A percentile compares a stretch with the other conserved stretches of the same genome.
Evolutionary conservation across 2,888 invertebrate species (phyloP).

Genomic region (Leucophenga maculata): DNA sequence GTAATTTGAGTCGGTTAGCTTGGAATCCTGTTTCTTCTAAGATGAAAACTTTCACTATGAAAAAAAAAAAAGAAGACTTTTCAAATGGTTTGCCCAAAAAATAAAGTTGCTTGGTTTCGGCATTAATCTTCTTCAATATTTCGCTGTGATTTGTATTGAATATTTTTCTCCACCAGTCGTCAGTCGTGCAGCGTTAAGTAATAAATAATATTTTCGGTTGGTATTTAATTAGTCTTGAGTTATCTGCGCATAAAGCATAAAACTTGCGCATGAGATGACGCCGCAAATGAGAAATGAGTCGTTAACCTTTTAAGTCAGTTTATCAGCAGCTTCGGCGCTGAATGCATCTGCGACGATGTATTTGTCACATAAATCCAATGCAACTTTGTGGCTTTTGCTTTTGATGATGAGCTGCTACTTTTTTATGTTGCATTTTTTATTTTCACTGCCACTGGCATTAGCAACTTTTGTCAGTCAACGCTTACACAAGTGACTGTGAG

Average conservation of each 20-base stretch:
- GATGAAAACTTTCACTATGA: too few relatives aligned
- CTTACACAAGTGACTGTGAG: neutral
- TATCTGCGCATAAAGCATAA: constrained; percentile 1
- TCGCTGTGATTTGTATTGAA: neutral
- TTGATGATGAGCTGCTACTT: constrained; percentile 35
- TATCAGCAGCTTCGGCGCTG: neutral
- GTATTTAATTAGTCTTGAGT: constrained; percentile 6
- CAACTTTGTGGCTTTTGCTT: constrained; percentile 33
- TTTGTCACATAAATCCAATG: constrained; percentile 41
- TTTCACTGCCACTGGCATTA: constrained; percentile 36
- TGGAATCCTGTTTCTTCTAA: too few relatives aligned
- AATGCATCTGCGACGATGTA: neutral
- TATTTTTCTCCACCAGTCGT: neutral
- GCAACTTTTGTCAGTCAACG: constrained; percentile 14
- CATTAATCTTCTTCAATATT: constrained; percentile 38
- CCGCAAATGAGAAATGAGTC: constrained; percentile 3
- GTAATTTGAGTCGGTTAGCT: too few relatives aligned
- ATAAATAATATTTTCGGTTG: constrained; percentile 15
- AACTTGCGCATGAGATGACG: neutral
- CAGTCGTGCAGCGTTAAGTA: neutral
- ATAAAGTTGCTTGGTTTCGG: too few relatives aligned
- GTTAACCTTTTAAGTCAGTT: constrained; percentile 19
- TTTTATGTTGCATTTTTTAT: constrained; percentile 43
- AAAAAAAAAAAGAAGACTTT: too few relatives aligned
- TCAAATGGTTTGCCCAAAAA: too few relatives aligned